Percentiles rank a stretch among this genome's conserved stretches.
Conservation (phyloP, 2,113 vertebrate genomes). For the Rhinichthys klamathensis region DNA sequence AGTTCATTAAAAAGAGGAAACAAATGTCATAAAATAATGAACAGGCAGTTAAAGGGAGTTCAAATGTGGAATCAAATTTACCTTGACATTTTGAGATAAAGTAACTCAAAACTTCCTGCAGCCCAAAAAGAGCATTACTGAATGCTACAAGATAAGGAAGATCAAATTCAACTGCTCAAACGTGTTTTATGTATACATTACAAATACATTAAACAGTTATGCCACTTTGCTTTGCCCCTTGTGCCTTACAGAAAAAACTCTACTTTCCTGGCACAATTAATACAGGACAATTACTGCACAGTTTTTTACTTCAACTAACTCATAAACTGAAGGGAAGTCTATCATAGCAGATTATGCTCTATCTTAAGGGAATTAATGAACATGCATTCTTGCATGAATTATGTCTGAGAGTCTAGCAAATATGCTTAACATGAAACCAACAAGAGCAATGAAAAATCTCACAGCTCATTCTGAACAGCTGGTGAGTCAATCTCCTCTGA, state of each 20-base stretch:
- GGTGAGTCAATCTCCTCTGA: conserved; percentile 47
- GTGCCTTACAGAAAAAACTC: background rate
- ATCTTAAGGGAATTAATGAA: background rate
- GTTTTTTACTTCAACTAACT: background rate
- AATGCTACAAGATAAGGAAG: background rate
- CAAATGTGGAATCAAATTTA: background rate
- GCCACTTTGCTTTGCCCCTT: background rate
- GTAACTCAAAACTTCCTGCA: background rate
- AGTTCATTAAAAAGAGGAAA: conserved; percentile 21
- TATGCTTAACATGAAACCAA: background rate
- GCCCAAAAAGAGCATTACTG: background rate
- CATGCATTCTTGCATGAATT: conserved; percentile 8
- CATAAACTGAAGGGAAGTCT: background rate
- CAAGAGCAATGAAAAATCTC: conserved; percentile 6
- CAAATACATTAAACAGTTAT: background rate
- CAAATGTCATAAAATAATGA: background rate
- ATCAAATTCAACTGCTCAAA: background rate
- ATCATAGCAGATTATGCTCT: background rate
- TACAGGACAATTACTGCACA: background rate
- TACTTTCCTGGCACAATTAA: background rate
- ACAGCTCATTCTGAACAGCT: conserved; percentile 32
- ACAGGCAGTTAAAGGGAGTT: background rate
- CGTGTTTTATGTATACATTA: background rate
- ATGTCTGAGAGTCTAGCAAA: conserved; percentile 3
- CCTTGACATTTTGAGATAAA: background rate